A percentile compares a stretch with the other conserved stretches of the same genome.
phyloP scores from a whole-genome alignment of 2,888 invertebrate species.

The Podotricha telesiphe region DNA sequence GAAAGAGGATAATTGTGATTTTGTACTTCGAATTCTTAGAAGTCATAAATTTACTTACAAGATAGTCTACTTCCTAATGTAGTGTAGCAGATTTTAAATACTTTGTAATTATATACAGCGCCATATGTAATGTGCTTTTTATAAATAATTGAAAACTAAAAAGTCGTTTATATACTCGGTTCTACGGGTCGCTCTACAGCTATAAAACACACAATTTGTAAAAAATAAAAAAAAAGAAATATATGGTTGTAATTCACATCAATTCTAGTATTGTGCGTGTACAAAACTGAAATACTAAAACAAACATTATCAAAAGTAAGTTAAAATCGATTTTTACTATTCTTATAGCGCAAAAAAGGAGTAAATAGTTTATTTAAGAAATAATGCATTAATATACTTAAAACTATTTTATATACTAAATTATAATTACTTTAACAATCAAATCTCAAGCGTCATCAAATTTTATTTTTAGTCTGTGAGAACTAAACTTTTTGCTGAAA shows the following conservation, averaged over 20 bases:
- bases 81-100: conserved; percentile 29
- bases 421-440: conserved; percentile 34
- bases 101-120: conserved; percentile 32
- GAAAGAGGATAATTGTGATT: conserved; percentile 51
- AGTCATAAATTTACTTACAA: conserved; percentile 39
- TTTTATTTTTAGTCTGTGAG: conserved; percentile 29
- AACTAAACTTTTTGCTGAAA: neutral
- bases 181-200: neutral
- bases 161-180: neutral
- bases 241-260: neutral
- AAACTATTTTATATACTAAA: conserved; percentile 31
- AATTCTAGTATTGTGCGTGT: conserved; percentile 21
- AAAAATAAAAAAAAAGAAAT: neutral
- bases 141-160: conserved; percentile 35
- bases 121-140: conserved; percentile 29
- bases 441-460: conserved; percentile 40
- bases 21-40: conserved; percentile 66
- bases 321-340: neutral
- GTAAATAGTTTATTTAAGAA: conserved; percentile 19
- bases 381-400: conserved; percentile 26
- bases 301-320: neutral
- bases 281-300: conserved; percentile 8
- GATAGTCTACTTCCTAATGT: conserved; percentile 26
- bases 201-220: conserved; percentile 20
- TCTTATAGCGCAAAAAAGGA: neutral